Conservation (phyloP, 2,113 vertebrate genomes). For the Apeltes quadracus region DNA sequence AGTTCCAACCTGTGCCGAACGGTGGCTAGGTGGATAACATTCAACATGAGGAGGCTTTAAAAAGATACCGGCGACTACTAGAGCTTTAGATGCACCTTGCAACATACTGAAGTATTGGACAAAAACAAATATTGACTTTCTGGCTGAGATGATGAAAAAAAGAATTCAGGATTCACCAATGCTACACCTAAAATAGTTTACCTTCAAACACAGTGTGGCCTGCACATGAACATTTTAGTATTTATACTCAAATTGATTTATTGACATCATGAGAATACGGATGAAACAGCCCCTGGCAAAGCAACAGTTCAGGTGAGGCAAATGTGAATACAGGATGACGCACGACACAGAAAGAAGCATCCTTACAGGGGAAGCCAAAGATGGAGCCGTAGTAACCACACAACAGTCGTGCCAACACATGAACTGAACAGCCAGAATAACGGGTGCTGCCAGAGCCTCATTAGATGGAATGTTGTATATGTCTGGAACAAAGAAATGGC, state of each 20-base stretch:
- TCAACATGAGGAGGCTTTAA: not conserved
- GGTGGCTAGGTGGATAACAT: not conserved
- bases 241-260: too few species aligned
- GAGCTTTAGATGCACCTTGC: not conserved
- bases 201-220: not conserved
- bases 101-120: not conserved
- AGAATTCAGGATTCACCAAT: not conserved
- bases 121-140: not conserved
- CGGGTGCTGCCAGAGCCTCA: not conserved
- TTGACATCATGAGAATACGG: not conserved
- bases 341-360: not conserved
- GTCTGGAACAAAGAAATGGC: not conserved
- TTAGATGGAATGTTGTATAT: not conserved
- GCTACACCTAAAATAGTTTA: not conserved
- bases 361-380: not conserved
- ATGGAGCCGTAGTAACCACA: not conserved
- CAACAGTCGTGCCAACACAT: not conserved
- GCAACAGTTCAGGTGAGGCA: not conserved
- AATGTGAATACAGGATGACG: not conserved
- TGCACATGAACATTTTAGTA: not conserved
- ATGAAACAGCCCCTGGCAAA: not conserved
- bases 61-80: not conserved
- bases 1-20: conserved; percentile 5
- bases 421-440: not conserved
- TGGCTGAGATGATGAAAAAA: not conserved